Conservation (phyloP, 2,797 vertebrate species). For the Corythornis leucogaster region DNA sequence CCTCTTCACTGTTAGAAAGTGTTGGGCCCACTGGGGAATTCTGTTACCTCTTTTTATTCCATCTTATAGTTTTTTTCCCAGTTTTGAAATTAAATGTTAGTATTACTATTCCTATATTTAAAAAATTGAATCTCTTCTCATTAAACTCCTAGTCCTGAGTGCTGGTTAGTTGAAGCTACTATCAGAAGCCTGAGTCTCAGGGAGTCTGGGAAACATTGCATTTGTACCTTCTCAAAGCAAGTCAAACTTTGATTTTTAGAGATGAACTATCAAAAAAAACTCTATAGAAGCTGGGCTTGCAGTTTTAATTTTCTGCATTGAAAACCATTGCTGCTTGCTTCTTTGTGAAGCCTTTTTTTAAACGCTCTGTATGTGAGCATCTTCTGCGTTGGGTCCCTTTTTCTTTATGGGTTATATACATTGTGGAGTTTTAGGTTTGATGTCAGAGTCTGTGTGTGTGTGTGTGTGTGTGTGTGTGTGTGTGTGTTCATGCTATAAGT, state of each 20-base stretch:
- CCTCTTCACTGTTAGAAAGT: neutral
- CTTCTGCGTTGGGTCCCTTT: neutral
- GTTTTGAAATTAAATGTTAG: neutral
- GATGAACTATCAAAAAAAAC: neutral
- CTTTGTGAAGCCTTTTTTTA: neutral
- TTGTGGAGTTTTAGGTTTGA: neutral
- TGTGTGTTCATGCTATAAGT: neutral
- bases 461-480: too few species aligned
- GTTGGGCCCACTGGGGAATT: neutral
- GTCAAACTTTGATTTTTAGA: neutral
- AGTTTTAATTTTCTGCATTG: neutral
- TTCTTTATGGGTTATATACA: fast-evolving
- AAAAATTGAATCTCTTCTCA: neutral
- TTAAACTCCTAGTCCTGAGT: neutral
- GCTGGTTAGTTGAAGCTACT: neutral
- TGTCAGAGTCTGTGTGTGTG: neutral
- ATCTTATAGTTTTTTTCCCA: neutral
- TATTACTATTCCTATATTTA: neutral
- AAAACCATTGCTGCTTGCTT: neutral
- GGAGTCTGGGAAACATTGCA: neutral
- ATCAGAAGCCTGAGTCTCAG: neutral
- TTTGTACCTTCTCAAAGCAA: neutral
- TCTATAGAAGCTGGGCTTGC: neutral
- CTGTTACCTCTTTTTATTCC: neutral
- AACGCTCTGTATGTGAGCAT: neutral